Conservation (phyloP, 2,797 vertebrate genomes). For the Aythya fuligula region DNA sequence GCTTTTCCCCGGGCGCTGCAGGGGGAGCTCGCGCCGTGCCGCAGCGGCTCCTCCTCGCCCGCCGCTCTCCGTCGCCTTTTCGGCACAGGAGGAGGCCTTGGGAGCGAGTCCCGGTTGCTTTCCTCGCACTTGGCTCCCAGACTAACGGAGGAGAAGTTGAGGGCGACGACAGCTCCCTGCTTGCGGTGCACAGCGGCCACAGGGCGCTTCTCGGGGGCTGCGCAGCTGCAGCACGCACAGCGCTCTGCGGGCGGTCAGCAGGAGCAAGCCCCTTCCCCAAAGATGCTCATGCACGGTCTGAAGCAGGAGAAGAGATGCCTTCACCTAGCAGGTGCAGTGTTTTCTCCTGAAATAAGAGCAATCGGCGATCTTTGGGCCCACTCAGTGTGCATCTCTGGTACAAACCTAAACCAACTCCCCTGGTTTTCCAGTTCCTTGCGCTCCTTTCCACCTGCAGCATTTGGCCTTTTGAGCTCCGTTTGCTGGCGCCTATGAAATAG, state of each 20-base stretch:
- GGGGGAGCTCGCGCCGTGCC: conserved; percentile 2
- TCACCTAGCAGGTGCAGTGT: not conserved
- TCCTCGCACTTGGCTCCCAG: too few relatives aligned
- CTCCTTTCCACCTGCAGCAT: not conserved
- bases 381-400: fast-evolving
- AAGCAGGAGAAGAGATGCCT: not conserved
- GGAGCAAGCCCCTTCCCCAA: not conserved
- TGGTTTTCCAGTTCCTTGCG: not conserved
- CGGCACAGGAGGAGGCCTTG: not conserved
- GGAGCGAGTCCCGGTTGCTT: too few relatives aligned
- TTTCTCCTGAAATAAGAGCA: not conserved
- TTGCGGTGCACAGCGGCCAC: too few relatives aligned
- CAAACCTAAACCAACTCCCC: not conserved
- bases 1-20: not conserved
- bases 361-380: not conserved
- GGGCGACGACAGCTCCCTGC: not conserved
- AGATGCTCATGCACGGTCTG: not conserved
- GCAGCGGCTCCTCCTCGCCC: not conserved
- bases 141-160: not conserved
- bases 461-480: not conserved
- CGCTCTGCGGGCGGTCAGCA: too few relatives aligned
- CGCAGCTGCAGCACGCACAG: too few relatives aligned
- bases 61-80: not conserved
- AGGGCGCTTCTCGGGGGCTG: not conserved
- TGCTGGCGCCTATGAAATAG: not conserved